Base-by-base conservation (phyloP, 2,797 vertebrate species). In the Monodelphis domestica region DNA sequence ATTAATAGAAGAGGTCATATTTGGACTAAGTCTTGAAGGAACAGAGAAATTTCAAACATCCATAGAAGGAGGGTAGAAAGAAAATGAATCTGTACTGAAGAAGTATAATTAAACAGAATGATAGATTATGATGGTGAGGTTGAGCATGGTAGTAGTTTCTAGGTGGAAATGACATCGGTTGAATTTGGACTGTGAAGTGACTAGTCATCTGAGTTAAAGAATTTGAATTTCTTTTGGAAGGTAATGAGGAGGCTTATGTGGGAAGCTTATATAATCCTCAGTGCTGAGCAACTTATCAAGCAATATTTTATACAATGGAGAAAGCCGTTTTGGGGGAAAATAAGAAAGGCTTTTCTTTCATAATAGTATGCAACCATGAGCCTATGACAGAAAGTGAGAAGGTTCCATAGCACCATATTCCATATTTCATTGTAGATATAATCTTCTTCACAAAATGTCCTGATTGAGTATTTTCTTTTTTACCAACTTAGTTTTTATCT, bases 401-500 rank as follows among this genome's bases (percentile, higher is more conserved):
- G 0, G 0, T 96, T 96, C 96, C 55, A 45, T 90, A 5, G 54
- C 24, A 92, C 1, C 26, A 93, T 88, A 11, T 70, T 54, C 33
- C 2, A 51, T 59, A 93, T 12, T 89, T 94, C 15, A 96, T 93
- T 91, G 7, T 92, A 12, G 50, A 88, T 21, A 96, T 56, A 96
- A 91, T 28, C 45, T 94, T 95, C 87, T 1, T 45, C 52, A 38
- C 12, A 95, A 91, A 91, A 93, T 54, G 54, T 95, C 88, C 4
- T n/a, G 52, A 88, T 90, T 94, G 92, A 91, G 5, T 90, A 94
- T 92, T 97, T 95, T 96, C 9, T 95, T 96, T n/a, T 95, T 91
- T 91, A 97, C 95, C 87, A 94, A 54, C 33, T 97, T 92, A 96
- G 92, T 51, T 97, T 95, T 97, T 93, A 78, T 53, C 17, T 87